Conservation (phyloP, 2,888 invertebrate species). For the Cancer borealis region DNA sequence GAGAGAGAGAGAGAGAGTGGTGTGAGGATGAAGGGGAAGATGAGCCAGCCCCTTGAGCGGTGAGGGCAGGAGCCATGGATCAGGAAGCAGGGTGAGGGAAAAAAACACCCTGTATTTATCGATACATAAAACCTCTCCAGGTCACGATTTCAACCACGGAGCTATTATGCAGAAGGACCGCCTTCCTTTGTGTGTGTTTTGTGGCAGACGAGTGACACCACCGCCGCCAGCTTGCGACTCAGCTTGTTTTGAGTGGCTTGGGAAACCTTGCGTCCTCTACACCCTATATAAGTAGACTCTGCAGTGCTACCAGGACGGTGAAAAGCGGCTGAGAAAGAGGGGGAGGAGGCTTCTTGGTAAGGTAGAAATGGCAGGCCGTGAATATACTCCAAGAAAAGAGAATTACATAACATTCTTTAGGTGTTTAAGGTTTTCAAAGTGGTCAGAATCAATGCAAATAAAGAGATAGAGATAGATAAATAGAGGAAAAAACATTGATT, state of each 20-base stretch:
- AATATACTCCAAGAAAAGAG: too few species aligned
- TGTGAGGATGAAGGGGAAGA: background rate
- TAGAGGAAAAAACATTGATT: background rate
- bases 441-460: background rate
- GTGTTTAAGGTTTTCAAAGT: too few species aligned
- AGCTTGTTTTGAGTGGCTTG: conserved; percentile 35
- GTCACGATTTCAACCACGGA: conserved; percentile 36
- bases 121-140: background rate
- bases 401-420: too few species aligned
- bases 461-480: conserved; percentile 54
- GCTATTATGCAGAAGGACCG: background rate
- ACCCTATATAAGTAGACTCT: background rate
- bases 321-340: background rate
- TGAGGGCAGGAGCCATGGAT: background rate
- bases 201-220: background rate
- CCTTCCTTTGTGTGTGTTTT: conserved; percentile 40
- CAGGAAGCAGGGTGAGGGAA: conserved; percentile 36
- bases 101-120: conserved; percentile 41
- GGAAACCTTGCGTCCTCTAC: background rate
- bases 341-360: background rate
- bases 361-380: too few species aligned
- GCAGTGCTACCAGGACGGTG: too few species aligned
- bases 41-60: background rate
- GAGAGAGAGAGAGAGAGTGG: conserved; percentile 11
- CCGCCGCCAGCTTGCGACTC: conserved; percentile 24